Evolutionary conservation across 2,888 invertebrate species (phyloP), one percentile per base, ranked within the genome.

Genomic region (Macrophya alboannulata): DNA sequence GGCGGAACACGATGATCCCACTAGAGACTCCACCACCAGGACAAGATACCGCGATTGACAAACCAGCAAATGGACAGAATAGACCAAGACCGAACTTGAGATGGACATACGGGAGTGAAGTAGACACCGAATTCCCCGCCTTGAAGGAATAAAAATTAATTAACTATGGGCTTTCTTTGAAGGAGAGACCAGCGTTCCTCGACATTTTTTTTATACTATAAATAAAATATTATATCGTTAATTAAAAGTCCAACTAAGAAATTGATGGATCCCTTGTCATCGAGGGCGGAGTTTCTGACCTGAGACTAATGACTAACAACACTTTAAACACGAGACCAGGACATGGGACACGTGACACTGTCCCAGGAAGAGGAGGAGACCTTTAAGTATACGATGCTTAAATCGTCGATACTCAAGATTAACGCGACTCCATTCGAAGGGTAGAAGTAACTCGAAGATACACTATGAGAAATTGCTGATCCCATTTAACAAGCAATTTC

Each of bases 261-360:
- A 90, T 91, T 91, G 90, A 91, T 90, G 90, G 87, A 85, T 85
- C 74, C 72, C 59, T 65, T 85, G 76, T 81, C 85, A 77, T 86
- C 86, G 84, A 25, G 77, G 71, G 83, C 68, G 83, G 65, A 25
- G 68, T 31, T 48, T 68, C 45, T 48, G 83, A 68, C 68, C 68
- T 83, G 83, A 37, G 71, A 65, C 83, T 83, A 83, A 83, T 68
- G 83, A 83, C 45, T 68, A 68, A 83, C 68, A 71, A 83, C 83
- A 68, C 83, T 83, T 71, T 83, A 68, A 83, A 68, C 83, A 71
- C 83, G 83, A 25, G 48, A 48, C 51, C 25, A n/a, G 62, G 65
- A 51, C 68, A 62, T n/a, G 59, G 62, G 48, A 71, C 68, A 45
- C 83, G 83, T 68, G 83, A 83, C 68, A 45, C 65, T 37, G 25